Percentiles rank a stretch among this genome's conserved stretches.
Evolutionary conservation across 1,140 invertebrate species (phyloP).

Genomic region (Trissolcus basalis): DNA sequence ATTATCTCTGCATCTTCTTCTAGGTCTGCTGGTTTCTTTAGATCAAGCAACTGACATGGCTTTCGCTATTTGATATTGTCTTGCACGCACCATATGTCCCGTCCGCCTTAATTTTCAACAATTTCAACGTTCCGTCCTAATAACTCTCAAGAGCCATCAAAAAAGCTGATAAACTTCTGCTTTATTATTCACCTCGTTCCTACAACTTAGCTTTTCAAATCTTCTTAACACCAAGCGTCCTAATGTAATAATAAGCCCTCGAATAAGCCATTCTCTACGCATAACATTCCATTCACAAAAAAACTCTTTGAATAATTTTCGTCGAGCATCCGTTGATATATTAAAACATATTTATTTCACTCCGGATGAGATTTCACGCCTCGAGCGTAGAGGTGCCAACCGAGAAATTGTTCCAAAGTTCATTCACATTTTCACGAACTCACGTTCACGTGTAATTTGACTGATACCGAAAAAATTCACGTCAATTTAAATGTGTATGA

Average conservation of each 20-base stretch:
- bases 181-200: conserved; percentile 20
- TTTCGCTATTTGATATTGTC: conserved; percentile 20
- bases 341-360: too few species aligned
- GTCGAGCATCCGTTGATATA: background rate
- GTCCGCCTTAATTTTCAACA: conserved; percentile 15
- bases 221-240: conserved; percentile 16
- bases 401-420: conserved; percentile 10
- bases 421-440: conserved; percentile 10
- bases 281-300: too few species aligned
- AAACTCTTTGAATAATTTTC: conserved; percentile 1
- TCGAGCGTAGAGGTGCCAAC: background rate
- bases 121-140: conserved; percentile 12
- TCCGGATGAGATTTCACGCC: too few species aligned
- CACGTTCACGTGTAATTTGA: too few species aligned
- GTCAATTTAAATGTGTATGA: too few species aligned
- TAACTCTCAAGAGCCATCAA: conserved; percentile 4
- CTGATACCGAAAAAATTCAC: too few species aligned
- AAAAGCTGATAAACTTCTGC: conserved; percentile 16
- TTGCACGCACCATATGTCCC: conserved; percentile 35
- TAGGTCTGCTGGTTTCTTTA: conserved; percentile 18
- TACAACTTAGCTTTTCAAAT: conserved; percentile 2
- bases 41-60: conserved; percentile 24
- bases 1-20: conserved; percentile 21
- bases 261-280: conserved; percentile 1
- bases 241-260: conserved; percentile 6